phyloP scores from a whole-genome alignment of 2,888 invertebrate genomes.

The Eupeodes latifasciatus region DNA sequence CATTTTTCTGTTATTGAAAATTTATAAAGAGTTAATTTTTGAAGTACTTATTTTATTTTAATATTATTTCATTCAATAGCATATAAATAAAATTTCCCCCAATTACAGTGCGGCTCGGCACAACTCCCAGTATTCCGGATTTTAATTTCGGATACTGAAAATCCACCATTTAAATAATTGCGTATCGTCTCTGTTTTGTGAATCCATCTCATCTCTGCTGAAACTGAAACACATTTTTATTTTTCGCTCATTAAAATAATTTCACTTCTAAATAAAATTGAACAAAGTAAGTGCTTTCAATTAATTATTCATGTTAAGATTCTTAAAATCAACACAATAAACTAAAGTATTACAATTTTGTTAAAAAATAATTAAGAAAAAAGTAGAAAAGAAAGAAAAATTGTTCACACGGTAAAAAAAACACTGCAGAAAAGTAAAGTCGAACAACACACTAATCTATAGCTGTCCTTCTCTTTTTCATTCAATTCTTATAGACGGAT shows the following conservation, averaged over 20 bases:
- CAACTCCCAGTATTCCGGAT: conserved; percentile 64
- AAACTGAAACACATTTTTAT: conserved; percentile 42
- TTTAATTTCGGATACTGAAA: conserved; percentile 70
- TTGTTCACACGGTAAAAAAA: conserved; percentile 61
- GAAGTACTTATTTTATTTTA: conserved; percentile 71
- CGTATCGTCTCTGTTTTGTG: conserved; percentile 59
- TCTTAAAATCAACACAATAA: neutral
- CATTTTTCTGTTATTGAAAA: conserved; percentile 71
- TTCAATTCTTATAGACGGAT: conserved; percentile 58
- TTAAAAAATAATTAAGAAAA: neutral
- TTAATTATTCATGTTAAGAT: conserved; percentile 2
- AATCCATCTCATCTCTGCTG: conserved; percentile 29
- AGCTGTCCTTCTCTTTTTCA: conserved; percentile 58
- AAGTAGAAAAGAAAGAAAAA: conserved; percentile 29
- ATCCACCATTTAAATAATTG: conserved; percentile 71
- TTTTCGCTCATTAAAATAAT: conserved; percentile 38
- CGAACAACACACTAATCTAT: conserved; percentile 32
- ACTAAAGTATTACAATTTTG: neutral
- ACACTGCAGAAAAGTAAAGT: conserved; percentile 52
- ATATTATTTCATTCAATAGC: conserved; percentile 42
- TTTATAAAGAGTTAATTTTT: conserved; percentile 65
- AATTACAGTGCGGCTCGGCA: conserved; percentile 63
- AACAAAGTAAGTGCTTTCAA: conserved; percentile 56
- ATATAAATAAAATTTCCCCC: conserved; percentile 44
- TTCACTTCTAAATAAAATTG: conserved; percentile 14